Percentiles rank a stretch among this genome's conserved stretches.
Conservation (phyloP, 2,113 vertebrate species). For the Ciconia boyciana region DNA sequence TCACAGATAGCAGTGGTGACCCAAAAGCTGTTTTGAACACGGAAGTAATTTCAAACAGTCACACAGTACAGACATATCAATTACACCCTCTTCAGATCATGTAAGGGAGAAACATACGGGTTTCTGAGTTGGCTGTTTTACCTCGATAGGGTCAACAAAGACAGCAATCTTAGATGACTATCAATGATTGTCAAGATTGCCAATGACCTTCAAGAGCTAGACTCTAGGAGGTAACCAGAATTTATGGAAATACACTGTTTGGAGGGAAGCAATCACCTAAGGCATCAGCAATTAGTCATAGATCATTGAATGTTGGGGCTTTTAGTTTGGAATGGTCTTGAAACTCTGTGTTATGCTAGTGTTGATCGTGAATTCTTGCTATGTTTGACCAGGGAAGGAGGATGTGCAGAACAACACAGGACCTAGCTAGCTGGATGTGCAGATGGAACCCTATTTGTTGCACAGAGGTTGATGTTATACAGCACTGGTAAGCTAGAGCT, state of each 20-base stretch:
- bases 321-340: neutral
- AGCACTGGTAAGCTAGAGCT: neutral
- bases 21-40: neutral
- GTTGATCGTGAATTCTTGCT: neutral
- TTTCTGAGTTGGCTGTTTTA: neutral
- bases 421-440: neutral
- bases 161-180: neutral
- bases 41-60: neutral
- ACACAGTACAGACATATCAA: neutral
- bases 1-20: neutral
- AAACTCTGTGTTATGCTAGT: neutral
- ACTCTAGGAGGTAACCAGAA: neutral
- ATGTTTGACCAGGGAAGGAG: neutral
- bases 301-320: neutral
- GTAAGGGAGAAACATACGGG: neutral
- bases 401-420: neutral
- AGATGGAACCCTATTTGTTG: neutral
- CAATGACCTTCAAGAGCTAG: neutral
- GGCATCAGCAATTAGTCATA: neutral
- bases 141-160: neutral
- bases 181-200: neutral
- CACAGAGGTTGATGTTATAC: neutral
- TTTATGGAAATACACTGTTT: neutral
- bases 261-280: neutral
- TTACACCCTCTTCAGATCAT: neutral